Evolutionary conservation across 37 sponge, comb jelly and placozoan species (phyloP).

Genomic region (Petrosia ficiformis): DNA sequence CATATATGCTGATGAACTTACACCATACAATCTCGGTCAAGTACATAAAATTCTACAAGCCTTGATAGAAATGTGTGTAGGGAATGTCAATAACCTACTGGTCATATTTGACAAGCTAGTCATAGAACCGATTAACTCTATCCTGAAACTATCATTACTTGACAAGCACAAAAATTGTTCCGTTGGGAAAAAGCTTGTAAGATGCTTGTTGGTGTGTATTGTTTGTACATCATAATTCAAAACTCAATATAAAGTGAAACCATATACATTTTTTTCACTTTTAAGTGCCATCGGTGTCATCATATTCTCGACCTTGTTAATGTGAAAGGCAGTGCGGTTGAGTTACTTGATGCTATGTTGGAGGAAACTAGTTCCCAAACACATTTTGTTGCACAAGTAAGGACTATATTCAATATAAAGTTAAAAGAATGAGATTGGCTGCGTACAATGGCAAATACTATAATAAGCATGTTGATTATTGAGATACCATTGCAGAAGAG

Average conservation of each 20-base stretch:
- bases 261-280: not conserved
- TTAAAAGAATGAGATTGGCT: too few relatives aligned
- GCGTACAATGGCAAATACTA: too few relatives aligned
- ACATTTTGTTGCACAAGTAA: constrained; percentile 3
- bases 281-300: not conserved
- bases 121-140: constrained; percentile 34
- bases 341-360: constrained; percentile 32
- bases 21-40: constrained; percentile 42
- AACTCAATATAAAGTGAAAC: not conserved
- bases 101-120: constrained; percentile 50
- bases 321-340: constrained; percentile 31
- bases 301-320: not conserved
- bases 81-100: constrained; percentile 43
- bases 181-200: not conserved
- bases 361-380: constrained; percentile 36
- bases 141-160: constrained; percentile 11
- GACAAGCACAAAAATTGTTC: not conserved
- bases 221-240: not conserved
- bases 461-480: too few relatives aligned
- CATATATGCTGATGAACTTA: constrained; percentile 32
- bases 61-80: constrained; percentile 47
- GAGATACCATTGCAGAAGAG: too few relatives aligned
- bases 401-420: too few relatives aligned
- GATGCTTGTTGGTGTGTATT: not conserved
- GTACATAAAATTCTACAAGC: constrained; percentile 39